These are phyloP conservation scores for Schrankia costaestrigalis DNA, from an alignment of 2,888 invertebrate species.

Conservation along the genomic window DNA sequence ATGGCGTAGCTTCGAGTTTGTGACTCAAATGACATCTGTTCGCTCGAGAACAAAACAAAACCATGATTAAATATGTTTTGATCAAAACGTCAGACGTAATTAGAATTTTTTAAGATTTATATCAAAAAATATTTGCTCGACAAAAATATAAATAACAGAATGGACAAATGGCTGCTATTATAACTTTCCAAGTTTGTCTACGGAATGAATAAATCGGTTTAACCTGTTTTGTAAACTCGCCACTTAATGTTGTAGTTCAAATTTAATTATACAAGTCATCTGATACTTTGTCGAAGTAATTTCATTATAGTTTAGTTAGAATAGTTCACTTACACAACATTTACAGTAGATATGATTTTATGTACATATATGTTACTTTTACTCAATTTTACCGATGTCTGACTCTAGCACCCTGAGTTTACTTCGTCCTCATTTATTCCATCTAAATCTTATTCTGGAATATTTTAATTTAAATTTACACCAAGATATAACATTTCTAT, in stretches of 20 bases:
- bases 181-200: slow-evolving; percentile 23
- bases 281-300: too few species aligned
- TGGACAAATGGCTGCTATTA: slow-evolving; percentile 18
- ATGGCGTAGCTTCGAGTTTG: too few species aligned
- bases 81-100: slow-evolving; percentile 3
- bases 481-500: too few species aligned
- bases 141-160: slow-evolving; percentile 18
- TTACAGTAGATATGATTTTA: too few species aligned
- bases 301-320: too few species aligned
- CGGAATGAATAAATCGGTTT: slow-evolving; percentile 27
- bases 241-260: slow-evolving; percentile 28
- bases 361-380: too few species aligned
- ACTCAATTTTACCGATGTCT: too few species aligned
- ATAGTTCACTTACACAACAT: too few species aligned
- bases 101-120: slow-evolving; percentile 6
- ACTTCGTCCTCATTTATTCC: too few species aligned
- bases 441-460: too few species aligned
- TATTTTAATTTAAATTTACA: too few species aligned
- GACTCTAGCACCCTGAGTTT: too few species aligned
- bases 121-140: slow-evolving; percentile 5
- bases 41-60: slow-evolving; percentile 8
- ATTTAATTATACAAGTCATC: slow-evolving; percentile 41
- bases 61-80: slow-evolving; percentile 4
- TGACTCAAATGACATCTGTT: slow-evolving; percentile 1
- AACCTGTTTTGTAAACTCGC: slow-evolving; percentile 31